Base-by-base conservation (phyloP, 2,797 vertebrate genomes). In the Macrochelys suwanniensis region DNA sequence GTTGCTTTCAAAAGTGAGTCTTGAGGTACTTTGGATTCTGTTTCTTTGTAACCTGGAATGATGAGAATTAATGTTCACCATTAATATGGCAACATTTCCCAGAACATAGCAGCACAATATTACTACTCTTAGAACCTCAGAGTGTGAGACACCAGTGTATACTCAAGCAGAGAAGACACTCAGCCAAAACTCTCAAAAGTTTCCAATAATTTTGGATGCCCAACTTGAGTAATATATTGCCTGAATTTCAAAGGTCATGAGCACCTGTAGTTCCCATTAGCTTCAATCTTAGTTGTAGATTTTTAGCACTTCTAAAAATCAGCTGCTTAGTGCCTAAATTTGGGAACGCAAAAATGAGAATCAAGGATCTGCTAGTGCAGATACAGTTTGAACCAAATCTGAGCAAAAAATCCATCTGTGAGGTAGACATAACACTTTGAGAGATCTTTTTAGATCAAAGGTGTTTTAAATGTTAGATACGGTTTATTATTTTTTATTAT, bases 401-500 rank as follows among this genome's bases (percentile, higher is more conserved):
- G 50, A 87, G 71, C 5, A 95, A 89, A 83, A 86, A 42, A 89
- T 68, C 49, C 79, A 16, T 5, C 54, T 33, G 80, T 3, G 74
- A 31, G 33, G 15, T 33, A 31, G 31, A 61, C 59, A 25, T 79
- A 31, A 47, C 89, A 1, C 47, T 71, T 77, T 47, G 91, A 88
- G 92, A 89, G 56, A 95, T 53, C 6, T 84, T 77, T 77, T 42
- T 19, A 45, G 4, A 15, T 79, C 16, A 89, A 92, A 65, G 2
- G 15, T 19, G 6, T 85, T 90, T 65, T 49, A 90, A 90, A 90
- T 13, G 0, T 45, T 93, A 79, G 6, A 65, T 53, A 42, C 12
- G 89, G 28, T 76, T 71, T 90, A 71, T 85, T 92, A 51, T 59
- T 82, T 91, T 92, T 93, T 83, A 37, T 85, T 94, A 83, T 49